Base-by-base conservation (phyloP, 30 jellyfish, hydroid and myxozoan species). In the Cassiopea xamachana region DNA sequence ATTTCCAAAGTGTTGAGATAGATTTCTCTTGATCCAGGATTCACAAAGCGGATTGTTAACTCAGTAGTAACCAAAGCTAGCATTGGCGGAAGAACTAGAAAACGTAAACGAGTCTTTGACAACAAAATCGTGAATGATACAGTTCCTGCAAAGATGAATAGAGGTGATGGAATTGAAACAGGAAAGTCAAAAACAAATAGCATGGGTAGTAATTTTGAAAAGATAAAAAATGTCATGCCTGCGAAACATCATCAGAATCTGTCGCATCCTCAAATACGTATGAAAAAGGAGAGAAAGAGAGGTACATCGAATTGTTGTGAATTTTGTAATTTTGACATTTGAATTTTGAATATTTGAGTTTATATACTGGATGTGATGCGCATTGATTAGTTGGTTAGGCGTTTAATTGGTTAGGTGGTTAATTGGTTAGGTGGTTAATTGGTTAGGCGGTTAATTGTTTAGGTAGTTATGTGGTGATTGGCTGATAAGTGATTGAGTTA, bases 31-130 rank as follows among this genome's bases (percentile, higher is more conserved):
- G 0, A 43, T 73, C 5, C 18, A 86, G 93, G 80, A 4, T 86
- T 86, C 87, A 45, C 75, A 1, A 55, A 64, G 67, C 73, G 84
- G 9, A 51, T 46, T 2, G 79, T 18, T 14, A 55, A 60, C 72
- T 86, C 93, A 5, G 72, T 73, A 15, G 93, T 76, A 3, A 86
- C 82, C 64, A 86, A 86, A 59, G 93, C 93, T 2, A 47, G 46
- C 43, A 73, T 58, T 19, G 93, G 93, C 2, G 93, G 93, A 45
- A 74, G 87, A 50, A 87, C 87, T 81, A 86, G 78, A 62, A 86
- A 74, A 64, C 82, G 93, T 39, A 86, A 58, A 48, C 87, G 93
- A 44, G 59, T 48, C 0, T 86, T 86, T 69, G 93, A 86, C 82
- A 86, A 86, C 76, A 86, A 73, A 60, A 74, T 86, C 46, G 87